Evolutionary conservation across 2,888 invertebrate species (phyloP), one percentile per base, ranked within the genome.

Genomic region (Scaptomyza caliginosa): DNA sequence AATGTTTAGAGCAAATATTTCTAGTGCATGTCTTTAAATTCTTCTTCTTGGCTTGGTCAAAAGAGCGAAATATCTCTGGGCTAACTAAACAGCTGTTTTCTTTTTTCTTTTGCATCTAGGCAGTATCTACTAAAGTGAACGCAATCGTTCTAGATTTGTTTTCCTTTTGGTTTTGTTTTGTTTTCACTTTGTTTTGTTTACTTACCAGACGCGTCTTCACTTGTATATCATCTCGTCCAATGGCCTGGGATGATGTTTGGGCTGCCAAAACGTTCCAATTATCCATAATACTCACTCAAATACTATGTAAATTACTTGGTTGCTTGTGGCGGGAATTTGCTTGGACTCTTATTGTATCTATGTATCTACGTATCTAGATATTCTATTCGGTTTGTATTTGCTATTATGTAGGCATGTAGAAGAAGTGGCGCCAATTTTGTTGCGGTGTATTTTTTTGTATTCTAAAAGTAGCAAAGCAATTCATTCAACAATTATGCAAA

Each of bases 191-290:
- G 28, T 26, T 16, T 11, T 26, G 13, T 32, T n/a, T 51, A 90
- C 90, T 90, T 67, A 90, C 90, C 86, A 90, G 75, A 77, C 89
- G 88, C 66, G 90, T 90, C 70, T 89, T 90, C 34, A 85, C 81
- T 42, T 70, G 65, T 16, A 34, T 1, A 8, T 80, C 95, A 92
- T 96, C 95, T 75, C 95, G 93, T 59, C 94, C 94, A 80, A 95
- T 94, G 16, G 94, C 95, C 67, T 94, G 93, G 45, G 94, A 92
- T 40, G 93, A 93, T 58, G 93, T 92, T 84, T 94, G 94, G 79
- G 94, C 94, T 78, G 94, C 94, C 88, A 95, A 91, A 78, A 93
- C 94, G 66, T 94, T 95, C 95, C 95, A 95, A 79, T 94, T 94
- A 92, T 95, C 95, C 95, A 95, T 95, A 48, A 59, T 75, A 54